phyloP scores from a whole-genome alignment of 2,888 invertebrate species.

The Trichopoda pennipes region DNA sequence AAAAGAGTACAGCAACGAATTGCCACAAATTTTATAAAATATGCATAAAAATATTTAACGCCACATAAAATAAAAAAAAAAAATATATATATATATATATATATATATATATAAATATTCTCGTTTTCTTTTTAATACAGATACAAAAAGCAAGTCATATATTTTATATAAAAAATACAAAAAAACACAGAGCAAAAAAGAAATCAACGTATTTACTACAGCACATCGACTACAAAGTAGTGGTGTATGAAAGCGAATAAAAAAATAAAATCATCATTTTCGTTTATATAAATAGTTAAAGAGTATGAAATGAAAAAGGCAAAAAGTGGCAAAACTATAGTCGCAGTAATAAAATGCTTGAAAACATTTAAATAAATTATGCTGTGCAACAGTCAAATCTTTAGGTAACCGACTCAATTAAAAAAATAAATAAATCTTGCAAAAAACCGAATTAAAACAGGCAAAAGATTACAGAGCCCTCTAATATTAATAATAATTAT shows the following conservation, averaged over 20 bases:
- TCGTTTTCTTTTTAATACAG: constrained; percentile 29
- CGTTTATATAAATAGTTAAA: constrained; percentile 33
- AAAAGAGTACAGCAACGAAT: constrained; percentile 43
- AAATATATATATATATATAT: no score
- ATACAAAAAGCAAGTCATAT: constrained; percentile 22
- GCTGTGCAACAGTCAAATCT: background rate
- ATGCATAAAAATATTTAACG: constrained; percentile 70
- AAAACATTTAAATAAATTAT: constrained; percentile 34
- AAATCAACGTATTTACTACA: constrained; percentile 23
- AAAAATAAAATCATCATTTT: constrained; percentile 25
- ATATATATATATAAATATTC: no score
- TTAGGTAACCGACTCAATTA: background rate
- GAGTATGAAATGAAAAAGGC: constrained; percentile 8
- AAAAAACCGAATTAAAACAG: no score
- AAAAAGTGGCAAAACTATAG: constrained; percentile 3
- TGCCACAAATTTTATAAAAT: constrained; percentile 69
- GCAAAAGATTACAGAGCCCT: no score
- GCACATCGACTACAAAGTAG: constrained; percentile 42
- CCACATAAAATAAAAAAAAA: constrained; percentile 66
- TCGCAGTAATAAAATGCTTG: constrained; percentile 59
- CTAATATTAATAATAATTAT: no score
- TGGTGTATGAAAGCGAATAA: constrained; percentile 40
- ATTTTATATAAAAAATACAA: constrained; percentile 36
- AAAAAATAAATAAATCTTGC: no score
- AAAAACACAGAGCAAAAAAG: constrained; percentile 19